Percentiles rank a stretch among this genome's conserved stretches.
phyloP scores from a whole-genome alignment of 2,113 vertebrate species.

The Himantopus leucocephalus region DNA sequence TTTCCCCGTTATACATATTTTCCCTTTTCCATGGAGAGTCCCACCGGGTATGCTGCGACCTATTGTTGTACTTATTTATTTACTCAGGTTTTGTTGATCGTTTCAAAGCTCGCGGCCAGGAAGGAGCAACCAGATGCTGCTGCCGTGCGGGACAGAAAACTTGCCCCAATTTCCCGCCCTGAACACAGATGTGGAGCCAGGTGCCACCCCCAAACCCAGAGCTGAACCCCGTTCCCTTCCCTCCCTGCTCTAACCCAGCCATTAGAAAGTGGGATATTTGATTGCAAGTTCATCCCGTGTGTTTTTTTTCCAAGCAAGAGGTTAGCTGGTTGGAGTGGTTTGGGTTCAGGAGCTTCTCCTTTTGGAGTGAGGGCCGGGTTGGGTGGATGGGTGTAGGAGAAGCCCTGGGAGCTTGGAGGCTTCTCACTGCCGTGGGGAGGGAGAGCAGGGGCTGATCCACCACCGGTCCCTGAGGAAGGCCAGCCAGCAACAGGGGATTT shows the following conservation, averaged over 20 bases:
- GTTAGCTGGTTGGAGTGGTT: background rate
- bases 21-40: conserved; percentile 35
- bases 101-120: conserved; percentile 32
- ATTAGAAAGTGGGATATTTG: background rate
- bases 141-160: background rate
- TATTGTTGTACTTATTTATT: conserved; percentile 55
- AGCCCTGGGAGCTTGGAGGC: background rate
- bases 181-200: background rate
- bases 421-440: background rate
- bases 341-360: background rate
- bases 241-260: background rate
- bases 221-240: background rate
- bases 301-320: background rate
- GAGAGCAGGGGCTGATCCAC: background rate
- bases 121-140: conserved; percentile 3
- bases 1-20: background rate
- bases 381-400: background rate
- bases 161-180: background rate
- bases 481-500: background rate
- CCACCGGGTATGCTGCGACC: background rate
- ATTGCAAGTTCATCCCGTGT: background rate
- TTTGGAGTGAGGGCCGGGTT: background rate
- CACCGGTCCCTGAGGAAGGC: background rate
- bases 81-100: conserved; percentile 18
- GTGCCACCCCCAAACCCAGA: background rate